Conservation (phyloP, 2,113 vertebrate species). For the Calypte anna region DNA sequence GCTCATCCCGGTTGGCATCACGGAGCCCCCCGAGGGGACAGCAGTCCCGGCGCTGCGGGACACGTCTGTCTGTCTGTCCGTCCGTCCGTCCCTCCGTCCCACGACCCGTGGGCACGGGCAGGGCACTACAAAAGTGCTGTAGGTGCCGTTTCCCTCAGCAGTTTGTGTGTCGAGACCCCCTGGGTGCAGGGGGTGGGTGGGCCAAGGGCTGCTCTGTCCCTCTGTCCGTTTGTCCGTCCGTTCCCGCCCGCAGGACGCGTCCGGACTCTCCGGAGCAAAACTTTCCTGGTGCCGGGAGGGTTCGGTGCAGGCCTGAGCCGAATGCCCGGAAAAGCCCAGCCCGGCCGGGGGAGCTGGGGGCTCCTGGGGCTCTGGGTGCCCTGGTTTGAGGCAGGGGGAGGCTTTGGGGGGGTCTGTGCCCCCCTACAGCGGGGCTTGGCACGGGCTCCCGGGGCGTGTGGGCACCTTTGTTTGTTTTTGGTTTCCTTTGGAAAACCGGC, state of each 20-base stretch:
- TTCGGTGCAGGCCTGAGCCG: not conserved
- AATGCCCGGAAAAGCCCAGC: not conserved
- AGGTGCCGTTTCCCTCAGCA: not conserved
- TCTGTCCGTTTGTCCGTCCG: too few species aligned
- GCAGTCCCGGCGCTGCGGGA: not conserved
- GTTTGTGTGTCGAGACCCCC: rapidly evolving
- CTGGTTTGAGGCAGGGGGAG: not conserved
- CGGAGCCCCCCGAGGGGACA: not conserved
- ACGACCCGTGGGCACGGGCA: rapidly evolving
- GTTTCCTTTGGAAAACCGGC: not conserved
- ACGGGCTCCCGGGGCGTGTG: not conserved
- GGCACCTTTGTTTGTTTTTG: conserved; percentile 17
- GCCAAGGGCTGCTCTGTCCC: not conserved
- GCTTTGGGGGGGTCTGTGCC: not conserved
- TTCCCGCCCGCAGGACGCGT: not conserved
- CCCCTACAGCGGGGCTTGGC: not conserved
- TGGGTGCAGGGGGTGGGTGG: rapidly evolving
- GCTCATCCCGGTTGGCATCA: not conserved
- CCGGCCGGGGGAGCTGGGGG: not conserved
- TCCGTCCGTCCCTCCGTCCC: not conserved
- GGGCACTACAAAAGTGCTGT: rapidly evolving
- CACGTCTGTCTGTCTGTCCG: not conserved
- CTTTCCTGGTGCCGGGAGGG: not conserved
- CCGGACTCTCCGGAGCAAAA: not conserved
- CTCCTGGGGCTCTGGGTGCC: too few species aligned